Conservation (phyloP, 1,140 invertebrate genomes). For the Tetragnatha versicolor region DNA sequence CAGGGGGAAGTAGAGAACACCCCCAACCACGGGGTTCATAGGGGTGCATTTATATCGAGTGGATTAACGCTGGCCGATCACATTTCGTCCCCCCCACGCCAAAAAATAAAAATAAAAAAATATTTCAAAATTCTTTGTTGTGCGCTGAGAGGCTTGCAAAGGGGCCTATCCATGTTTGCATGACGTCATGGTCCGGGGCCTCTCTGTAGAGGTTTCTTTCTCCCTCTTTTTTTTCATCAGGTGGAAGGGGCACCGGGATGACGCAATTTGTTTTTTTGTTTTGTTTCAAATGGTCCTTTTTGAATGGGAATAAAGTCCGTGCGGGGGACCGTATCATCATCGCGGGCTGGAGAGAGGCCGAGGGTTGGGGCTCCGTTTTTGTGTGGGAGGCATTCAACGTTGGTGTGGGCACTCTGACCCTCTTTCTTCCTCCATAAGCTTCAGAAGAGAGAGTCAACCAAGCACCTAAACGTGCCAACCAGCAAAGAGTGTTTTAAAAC, state of each 20-base stretch:
- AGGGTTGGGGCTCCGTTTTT: no score
- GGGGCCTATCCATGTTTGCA: slow-evolving; percentile 20
- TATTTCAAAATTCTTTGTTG: slow-evolving; percentile 40
- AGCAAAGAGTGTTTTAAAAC: no score
- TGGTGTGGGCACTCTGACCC: no score
- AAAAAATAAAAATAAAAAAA: slow-evolving; percentile 27
- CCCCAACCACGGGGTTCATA: no score
- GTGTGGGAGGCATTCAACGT: no score
- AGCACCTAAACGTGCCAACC: no score
- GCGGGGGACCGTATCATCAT: not conserved
- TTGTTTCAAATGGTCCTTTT: slow-evolving; percentile 43
- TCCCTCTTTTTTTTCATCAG: slow-evolving; percentile 28
- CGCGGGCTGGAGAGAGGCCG: no score
- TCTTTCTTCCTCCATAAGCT: no score
- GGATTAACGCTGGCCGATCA: slow-evolving; percentile 19
- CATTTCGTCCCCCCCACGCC: not conserved
- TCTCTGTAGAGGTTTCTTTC: slow-evolving; percentile 23
- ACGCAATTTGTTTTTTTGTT: slow-evolving; percentile 53
- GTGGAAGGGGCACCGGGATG: slow-evolving; percentile 51
- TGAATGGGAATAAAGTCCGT: slow-evolving; percentile 31
- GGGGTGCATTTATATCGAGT: not conserved
- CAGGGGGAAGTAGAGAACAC: no score
- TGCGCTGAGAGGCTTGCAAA: not conserved
- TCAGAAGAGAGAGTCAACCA: no score
- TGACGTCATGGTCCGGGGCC: slow-evolving; percentile 44